These are phyloP conservation scores for Linyphia triangularis DNA, from an alignment of 2,888 invertebrate genomes.

Conservation along the genomic window DNA sequence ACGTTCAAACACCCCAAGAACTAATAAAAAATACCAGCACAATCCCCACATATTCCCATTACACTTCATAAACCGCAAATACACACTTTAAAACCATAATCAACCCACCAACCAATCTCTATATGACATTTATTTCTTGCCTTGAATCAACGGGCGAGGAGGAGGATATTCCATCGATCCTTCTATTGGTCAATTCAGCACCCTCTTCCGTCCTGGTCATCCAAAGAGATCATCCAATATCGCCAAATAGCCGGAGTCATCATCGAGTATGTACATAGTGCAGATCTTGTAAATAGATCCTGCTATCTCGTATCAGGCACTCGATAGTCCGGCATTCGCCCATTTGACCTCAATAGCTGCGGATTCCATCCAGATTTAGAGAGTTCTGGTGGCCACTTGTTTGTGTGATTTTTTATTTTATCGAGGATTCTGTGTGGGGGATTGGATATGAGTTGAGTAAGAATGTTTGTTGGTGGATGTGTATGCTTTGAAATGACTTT, in stretches of 20 bases:
- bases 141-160: neutral
- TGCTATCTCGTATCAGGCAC: constrained; percentile 20
- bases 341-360: constrained; percentile 68
- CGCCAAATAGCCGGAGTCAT: constrained; percentile 61
- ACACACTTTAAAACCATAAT: too few relatives aligned
- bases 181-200: neutral
- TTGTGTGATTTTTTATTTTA: constrained; percentile 43
- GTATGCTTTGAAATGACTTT: too few relatives aligned
- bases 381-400: constrained; percentile 57
- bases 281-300: constrained; percentile 22
- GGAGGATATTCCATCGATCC: constrained; percentile 2
- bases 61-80: too few relatives aligned
- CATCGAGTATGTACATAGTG: constrained; percentile 1
- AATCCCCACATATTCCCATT: too few relatives aligned
- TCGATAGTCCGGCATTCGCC: constrained; percentile 43
- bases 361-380: constrained; percentile 60
- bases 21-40: too few relatives aligned
- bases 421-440: neutral
- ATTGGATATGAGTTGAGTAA: neutral
- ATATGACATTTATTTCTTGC: neutral
- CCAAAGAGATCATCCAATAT: constrained; percentile 46
- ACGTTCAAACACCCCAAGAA: too few relatives aligned
- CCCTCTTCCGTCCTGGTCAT: constrained; percentile 1
- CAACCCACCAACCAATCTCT: too few relatives aligned
- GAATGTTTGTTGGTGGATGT: neutral